Conservation (phyloP, 2,888 invertebrate species). For the Autographa gamma region DNA sequence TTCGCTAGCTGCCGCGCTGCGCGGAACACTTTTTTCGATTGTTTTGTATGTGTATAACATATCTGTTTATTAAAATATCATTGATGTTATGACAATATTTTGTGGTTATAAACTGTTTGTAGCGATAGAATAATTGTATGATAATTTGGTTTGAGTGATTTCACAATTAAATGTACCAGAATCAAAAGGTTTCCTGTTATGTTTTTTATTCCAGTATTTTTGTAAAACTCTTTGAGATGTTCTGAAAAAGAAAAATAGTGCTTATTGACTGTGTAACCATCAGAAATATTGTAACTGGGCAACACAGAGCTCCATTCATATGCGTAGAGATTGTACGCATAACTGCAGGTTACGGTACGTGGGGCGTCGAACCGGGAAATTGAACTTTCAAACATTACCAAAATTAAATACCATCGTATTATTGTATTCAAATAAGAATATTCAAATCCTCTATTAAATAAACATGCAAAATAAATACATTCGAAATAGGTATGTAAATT, state of each 20-base stretch:
- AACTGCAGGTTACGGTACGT: background rate
- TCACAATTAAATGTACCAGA: no score
- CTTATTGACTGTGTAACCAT: background rate
- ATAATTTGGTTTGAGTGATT: background rate
- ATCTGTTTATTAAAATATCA: no score
- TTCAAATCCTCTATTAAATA: constrained; percentile 29
- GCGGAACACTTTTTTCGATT: no score
- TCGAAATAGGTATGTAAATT: constrained; percentile 9
- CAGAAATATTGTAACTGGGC: background rate
- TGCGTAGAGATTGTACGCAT: background rate
- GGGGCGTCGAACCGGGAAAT: background rate
- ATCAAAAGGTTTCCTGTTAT: no score
- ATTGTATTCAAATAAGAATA: constrained; percentile 23
- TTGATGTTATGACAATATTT: no score
- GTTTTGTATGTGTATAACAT: no score
- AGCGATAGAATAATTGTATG: no score
- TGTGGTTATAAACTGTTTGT: no score
- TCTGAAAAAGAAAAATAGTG: no score
- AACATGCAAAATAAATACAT: constrained; percentile 24
- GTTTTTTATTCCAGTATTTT: no score
- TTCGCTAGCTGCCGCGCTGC: no score
- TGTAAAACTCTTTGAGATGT: no score
- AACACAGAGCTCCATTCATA: background rate
- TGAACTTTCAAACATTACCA: background rate
- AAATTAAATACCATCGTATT: constrained; percentile 12